Percentiles rank a stretch among this genome's conserved stretches.
Conservation (phyloP, 1,140 invertebrate genomes). For the Bradysia coprophila region DNA sequence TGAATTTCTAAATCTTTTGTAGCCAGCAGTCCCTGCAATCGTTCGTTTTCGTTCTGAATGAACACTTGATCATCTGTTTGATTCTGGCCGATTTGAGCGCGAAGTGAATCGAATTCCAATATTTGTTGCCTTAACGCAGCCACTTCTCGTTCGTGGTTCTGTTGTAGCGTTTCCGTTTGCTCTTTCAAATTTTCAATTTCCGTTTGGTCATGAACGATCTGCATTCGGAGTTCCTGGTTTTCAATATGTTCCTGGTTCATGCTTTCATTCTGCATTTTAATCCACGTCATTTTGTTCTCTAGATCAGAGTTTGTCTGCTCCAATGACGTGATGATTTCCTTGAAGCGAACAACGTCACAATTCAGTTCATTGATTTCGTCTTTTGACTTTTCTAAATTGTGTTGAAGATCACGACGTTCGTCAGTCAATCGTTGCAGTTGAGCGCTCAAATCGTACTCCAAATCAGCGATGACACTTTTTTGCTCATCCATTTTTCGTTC, state of each 20-base stretch:
- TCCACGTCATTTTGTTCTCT: constrained; percentile 13
- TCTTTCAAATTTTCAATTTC: constrained; percentile 20
- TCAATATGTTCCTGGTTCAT: constrained; percentile 18
- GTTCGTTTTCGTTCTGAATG: constrained; percentile 21
- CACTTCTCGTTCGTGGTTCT: constrained; percentile 17
- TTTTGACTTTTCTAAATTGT: constrained; percentile 28
- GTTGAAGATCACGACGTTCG: constrained; percentile 25
- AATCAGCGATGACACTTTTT: constrained; percentile 33
- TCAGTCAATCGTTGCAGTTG: constrained; percentile 34
- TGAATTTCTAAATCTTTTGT: constrained; percentile 18
- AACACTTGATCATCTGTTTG: constrained; percentile 21
- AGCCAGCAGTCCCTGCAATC: constrained; percentile 13
- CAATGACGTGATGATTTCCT: constrained; percentile 18
- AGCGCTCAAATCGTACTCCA: constrained; percentile 36
- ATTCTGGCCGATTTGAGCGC: constrained; percentile 15
- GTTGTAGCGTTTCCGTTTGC: constrained; percentile 15
- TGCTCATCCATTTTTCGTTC: constrained; percentile 28
- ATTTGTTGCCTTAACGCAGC: constrained; percentile 16
- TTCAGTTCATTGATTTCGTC: constrained; percentile 28
- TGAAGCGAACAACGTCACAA: constrained; percentile 27
- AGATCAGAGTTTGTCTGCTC: constrained; percentile 12
- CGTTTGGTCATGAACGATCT: constrained; percentile 18
- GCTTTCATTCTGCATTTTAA: constrained; percentile 20
- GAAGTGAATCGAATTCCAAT: constrained; percentile 15
- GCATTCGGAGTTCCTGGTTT: constrained; percentile 20